Conservation (phyloP, 2,113 vertebrate genomes). For the Centropristis striata region DNA sequence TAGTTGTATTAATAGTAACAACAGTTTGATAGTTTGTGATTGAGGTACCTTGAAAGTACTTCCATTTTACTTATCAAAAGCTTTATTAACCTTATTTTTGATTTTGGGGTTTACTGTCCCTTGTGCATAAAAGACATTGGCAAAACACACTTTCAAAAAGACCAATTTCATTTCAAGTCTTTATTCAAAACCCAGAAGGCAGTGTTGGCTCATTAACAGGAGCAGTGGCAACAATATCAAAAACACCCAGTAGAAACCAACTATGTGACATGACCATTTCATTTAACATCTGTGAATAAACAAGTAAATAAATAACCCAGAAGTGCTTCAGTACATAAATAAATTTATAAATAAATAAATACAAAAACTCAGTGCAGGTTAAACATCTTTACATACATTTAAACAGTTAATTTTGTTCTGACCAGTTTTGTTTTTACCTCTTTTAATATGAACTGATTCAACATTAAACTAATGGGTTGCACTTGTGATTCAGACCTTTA, state of each 20-base stretch:
- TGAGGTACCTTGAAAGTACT: too few species aligned
- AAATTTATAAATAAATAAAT: slow-evolving; percentile 52
- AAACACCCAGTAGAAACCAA: background rate
- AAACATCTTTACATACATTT: background rate
- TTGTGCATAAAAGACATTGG: too few species aligned
- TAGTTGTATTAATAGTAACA: too few species aligned
- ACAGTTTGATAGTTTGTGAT: too few species aligned
- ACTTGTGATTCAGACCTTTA: slow-evolving; percentile 17
- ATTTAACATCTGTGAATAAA: slow-evolving; percentile 7
- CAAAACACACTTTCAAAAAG: background rate
- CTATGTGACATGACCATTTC: background rate
- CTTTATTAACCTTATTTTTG: too few species aligned
- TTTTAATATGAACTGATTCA: background rate
- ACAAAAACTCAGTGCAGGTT: slow-evolving; percentile 13
- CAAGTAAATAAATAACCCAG: background rate
- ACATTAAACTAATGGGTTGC: slow-evolving; percentile 1
- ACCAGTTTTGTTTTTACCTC: too few species aligned
- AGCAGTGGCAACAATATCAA: slow-evolving; percentile 18
- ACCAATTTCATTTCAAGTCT: slow-evolving; percentile 10
- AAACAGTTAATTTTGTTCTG: background rate
- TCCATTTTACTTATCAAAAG: too few species aligned
- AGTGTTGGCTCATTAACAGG: slow-evolving; percentile 11
- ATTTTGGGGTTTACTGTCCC: too few species aligned
- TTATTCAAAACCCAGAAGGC: slow-evolving; percentile 51
- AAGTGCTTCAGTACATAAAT: slow-evolving; percentile 38